phyloP scores from a whole-genome alignment of 2,888 invertebrate species.

The Atrina japonica region DNA sequence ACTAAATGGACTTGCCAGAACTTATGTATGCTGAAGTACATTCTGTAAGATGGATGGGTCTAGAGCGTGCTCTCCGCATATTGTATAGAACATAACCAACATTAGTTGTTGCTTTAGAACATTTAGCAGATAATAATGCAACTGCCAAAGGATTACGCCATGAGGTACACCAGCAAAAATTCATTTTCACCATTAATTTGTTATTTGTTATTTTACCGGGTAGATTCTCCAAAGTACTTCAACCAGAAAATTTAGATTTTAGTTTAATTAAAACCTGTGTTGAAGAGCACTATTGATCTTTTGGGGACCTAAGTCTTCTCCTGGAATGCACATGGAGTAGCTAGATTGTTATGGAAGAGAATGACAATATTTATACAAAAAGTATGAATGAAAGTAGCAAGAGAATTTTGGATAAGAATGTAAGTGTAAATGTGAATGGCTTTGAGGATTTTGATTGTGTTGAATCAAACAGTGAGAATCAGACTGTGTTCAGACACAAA shows the following conservation, averaged over 20 bases:
- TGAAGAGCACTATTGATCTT: conserved; percentile 38
- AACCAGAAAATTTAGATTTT: conserved; percentile 38
- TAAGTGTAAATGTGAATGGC: conserved; percentile 4
- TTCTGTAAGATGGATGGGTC: conserved; percentile 48
- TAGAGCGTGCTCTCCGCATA: conserved; percentile 44
- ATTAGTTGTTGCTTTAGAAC: conserved; percentile 35
- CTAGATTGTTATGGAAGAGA: conserved; percentile 18
- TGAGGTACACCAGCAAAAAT: conserved; percentile 45
- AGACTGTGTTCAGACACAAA: not conserved
- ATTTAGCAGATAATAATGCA: conserved; percentile 37
- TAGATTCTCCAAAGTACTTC: conserved; percentile 32
- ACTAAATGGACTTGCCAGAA: conserved; percentile 36
- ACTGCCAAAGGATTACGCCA: conserved; percentile 42
- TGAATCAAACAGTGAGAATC: no score
- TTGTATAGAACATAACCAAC: conserved; percentile 49
- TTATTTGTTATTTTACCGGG: conserved; percentile 49
- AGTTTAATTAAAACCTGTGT: conserved; percentile 36
- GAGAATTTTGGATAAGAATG: conserved; percentile 35
- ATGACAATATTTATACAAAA: conserved; percentile 15
- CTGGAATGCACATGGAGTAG: conserved; percentile 30
- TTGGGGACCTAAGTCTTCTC: conserved; percentile 11
- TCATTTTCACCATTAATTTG: conserved; percentile 45
- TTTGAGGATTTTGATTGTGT: conserved; percentile 36
- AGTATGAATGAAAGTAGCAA: conserved; percentile 29
- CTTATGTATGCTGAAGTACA: conserved; percentile 46